phyloP scores from a whole-genome alignment of 2,797 vertebrate genomes.

The Sciurus vulgaris region DNA sequence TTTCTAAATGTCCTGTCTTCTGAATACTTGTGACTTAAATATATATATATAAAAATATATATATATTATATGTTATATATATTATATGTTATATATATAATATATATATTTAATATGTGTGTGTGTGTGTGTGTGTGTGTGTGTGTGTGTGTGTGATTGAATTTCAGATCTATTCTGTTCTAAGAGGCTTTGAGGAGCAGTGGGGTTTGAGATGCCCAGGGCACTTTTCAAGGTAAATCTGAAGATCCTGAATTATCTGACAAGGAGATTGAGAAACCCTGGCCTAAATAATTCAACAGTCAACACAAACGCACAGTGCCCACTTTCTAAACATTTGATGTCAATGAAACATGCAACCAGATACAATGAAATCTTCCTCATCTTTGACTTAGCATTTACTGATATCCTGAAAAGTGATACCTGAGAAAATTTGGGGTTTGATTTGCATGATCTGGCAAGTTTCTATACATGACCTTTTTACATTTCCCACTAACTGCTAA shows the following conservation, averaged over 20 bases:
- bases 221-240: background rate
- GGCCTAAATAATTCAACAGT: background rate
- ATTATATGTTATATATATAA: background rate
- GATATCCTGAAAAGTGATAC: background rate
- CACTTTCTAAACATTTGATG: background rate
- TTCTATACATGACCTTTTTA: background rate
- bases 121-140: too few species aligned
- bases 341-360: slow-evolving; percentile 17
- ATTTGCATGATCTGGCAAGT: slow-evolving; percentile 20
- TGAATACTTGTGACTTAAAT: background rate
- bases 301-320: background rate
- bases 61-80: too few species aligned
- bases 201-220: background rate
- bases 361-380: slow-evolving; percentile 22
- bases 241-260: background rate
- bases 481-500: slow-evolving; percentile 50
- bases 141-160: background rate
- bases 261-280: background rate
- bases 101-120: too few species aligned
- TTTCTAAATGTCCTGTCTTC: background rate
- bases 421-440: slow-evolving; percentile 29
- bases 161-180: background rate
- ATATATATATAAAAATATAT: too few species aligned
- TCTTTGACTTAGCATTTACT: slow-evolving; percentile 44
- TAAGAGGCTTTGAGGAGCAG: background rate